Percentiles rank a stretch among this genome's conserved stretches.
Conservation (phyloP, 2,113 vertebrate genomes). For the Tychaedon coryphoeus region DNA sequence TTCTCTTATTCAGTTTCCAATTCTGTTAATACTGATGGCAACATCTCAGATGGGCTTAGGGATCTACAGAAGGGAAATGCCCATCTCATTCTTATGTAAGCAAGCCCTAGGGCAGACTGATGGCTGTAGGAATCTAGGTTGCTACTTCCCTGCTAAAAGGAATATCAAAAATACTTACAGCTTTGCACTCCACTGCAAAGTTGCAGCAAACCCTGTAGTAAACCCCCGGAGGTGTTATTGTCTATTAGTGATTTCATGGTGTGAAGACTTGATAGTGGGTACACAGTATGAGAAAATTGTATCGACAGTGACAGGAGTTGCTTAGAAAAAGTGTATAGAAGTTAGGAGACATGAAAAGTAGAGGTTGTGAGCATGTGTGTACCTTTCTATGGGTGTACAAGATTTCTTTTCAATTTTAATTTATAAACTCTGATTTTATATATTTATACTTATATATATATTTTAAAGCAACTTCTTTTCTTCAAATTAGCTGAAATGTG, state of each 20-base stretch:
- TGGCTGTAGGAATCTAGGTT: background rate
- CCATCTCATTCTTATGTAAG: background rate
- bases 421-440: background rate
- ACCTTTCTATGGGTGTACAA: background rate
- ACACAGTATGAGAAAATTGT: background rate
- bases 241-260: background rate
- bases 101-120: background rate
- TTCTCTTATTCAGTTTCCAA: background rate
- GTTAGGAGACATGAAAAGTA: background rate
- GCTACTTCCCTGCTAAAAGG: background rate
- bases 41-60: background rate
- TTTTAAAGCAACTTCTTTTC: accelerated
- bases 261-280: background rate
- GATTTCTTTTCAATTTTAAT: background rate
- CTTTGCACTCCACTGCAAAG: background rate
- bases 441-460: background rate
- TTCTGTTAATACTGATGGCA: background rate
- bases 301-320: background rate
- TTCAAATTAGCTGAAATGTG: background rate
- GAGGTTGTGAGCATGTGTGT: accelerated
- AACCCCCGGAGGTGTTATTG: background rate
- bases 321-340: background rate
- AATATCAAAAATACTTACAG: background rate
- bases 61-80: background rate
- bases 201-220: background rate